Base-by-base conservation (phyloP, 1,140 invertebrate species). In the Aphaenogaster floridana region DNA sequence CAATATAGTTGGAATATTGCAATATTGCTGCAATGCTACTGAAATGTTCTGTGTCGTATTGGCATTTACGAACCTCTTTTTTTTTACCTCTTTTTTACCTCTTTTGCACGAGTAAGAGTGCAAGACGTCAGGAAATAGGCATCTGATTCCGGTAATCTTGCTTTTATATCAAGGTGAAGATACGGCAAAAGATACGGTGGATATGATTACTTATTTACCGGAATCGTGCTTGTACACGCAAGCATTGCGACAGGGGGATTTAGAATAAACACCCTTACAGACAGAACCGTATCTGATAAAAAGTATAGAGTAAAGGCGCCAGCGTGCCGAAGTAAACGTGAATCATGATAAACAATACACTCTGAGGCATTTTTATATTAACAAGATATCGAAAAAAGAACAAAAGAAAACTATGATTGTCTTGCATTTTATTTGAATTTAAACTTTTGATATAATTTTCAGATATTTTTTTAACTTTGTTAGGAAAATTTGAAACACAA, bases 231-330 rank as follows among this genome's bases (percentile, higher is more conserved):
- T 88, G 54, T 86, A 85, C 50, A 88, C 39, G 28, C 28, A 64
- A 74, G 59, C 59, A 77, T 84, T 90, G 81, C 59, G 61, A 69
- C 28, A 34, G 15, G 34, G 42, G 59, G 89, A 90, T 88, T 90
- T 84, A 72, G 6, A 90, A 86, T 72, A 89, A 89, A 90, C 84
- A 34, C 36, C n/a, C 15, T 36, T 54, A 6, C 45, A 80, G 39
- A 71, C 54, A 2, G 59, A 74, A 21, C 1, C 45, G 9, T 90
- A 85, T 90, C 90, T 87, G 90, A 91, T 91, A 91, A 91, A 86
- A 39, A 78, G 28, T 39, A 52, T 15, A 17, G 13, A 57, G 15
- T 48, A 42, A 48, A 59, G 87, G 87, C 83, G 83, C 87, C 89
- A 86, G n/a, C 36, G 2, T 34, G 48, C 28, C 50, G 45, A 88